Conservation (phyloP, 2,797 vertebrate genomes). For the Enteromius trimaculatus region DNA sequence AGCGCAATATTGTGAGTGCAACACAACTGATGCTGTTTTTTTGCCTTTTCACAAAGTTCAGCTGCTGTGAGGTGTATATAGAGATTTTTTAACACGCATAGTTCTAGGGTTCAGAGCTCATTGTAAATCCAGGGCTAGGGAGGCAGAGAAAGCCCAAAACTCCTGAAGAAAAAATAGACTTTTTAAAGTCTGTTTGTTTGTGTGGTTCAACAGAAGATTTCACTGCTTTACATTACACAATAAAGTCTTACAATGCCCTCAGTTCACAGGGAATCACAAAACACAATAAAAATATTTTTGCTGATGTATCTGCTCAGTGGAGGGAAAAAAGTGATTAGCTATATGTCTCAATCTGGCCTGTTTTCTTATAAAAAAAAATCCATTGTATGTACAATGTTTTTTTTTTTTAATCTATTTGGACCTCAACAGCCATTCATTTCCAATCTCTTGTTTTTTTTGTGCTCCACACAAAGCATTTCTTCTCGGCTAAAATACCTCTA, state of each 20-base stretch:
- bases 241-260: conserved; percentile 17
- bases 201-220: conserved; percentile 9
- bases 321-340: not conserved
- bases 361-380: not conserved
- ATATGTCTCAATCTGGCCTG: not conserved
- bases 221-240: not conserved
- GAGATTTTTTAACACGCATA: not conserved
- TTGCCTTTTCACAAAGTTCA: not conserved
- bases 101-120: not conserved
- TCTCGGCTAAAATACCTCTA: not conserved
- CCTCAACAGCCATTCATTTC: not conserved
- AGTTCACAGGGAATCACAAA: conserved; percentile 13
- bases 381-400: too few relatives aligned
- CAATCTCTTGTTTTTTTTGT: not conserved
- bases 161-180: not conserved
- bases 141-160: not conserved
- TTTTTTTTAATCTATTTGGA: not conserved
- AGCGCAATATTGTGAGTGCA: not conserved
- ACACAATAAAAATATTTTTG: not conserved
- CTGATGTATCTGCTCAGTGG: not conserved
- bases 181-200: conserved; percentile 1
- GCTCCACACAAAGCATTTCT: not conserved
- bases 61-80: not conserved
- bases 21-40: not conserved
- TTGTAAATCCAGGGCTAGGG: conserved; percentile 17